A percentile compares a stretch with the other conserved stretches of the same genome.
Evolutionary conservation across 2,113 vertebrate genomes (phyloP).

Genomic region (Phylloscopus trochiloides): DNA sequence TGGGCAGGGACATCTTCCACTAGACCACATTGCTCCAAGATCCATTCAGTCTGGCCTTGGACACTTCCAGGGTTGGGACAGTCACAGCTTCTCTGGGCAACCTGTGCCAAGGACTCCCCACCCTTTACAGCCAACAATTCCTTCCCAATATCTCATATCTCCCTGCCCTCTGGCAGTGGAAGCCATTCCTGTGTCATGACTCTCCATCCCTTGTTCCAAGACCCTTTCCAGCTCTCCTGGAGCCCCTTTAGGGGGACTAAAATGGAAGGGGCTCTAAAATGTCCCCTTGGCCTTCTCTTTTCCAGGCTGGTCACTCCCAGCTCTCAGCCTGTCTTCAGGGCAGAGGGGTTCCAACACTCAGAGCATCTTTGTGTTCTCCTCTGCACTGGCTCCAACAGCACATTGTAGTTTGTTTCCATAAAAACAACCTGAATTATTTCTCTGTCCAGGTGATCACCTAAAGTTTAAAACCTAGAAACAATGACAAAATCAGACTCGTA

Average conservation of each 20-base stretch:
- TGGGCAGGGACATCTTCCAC: background rate
- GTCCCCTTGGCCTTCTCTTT: background rate
- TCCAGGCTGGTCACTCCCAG: background rate
- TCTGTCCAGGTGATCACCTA: background rate
- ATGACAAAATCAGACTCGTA: background rate
- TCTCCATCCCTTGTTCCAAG: background rate
- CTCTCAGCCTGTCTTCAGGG: background rate
- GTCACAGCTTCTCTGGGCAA: background rate
- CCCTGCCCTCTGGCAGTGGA: too few relatives aligned
- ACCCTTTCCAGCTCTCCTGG: background rate
- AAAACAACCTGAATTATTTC: background rate
- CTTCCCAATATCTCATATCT: background rate
- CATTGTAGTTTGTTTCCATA: background rate
- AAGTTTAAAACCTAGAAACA: background rate
- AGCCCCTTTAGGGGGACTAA: background rate
- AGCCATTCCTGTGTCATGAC: background rate
- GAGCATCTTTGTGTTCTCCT: background rate
- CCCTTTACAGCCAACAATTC: rapidly evolving
- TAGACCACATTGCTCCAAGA: rapidly evolving
- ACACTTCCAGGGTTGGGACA: background rate
- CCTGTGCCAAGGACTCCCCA: rapidly evolving
- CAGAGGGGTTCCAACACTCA: background rate
- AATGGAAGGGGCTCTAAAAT: background rate
- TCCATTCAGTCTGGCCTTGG: rapidly evolving
- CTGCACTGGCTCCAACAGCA: background rate